A percentile compares a stretch with the other conserved stretches of the same genome.
These are phyloP conservation scores for Styela plicata DNA, from an alignment of 23 tunicate genomes.

Conservation along the genomic window DNA sequence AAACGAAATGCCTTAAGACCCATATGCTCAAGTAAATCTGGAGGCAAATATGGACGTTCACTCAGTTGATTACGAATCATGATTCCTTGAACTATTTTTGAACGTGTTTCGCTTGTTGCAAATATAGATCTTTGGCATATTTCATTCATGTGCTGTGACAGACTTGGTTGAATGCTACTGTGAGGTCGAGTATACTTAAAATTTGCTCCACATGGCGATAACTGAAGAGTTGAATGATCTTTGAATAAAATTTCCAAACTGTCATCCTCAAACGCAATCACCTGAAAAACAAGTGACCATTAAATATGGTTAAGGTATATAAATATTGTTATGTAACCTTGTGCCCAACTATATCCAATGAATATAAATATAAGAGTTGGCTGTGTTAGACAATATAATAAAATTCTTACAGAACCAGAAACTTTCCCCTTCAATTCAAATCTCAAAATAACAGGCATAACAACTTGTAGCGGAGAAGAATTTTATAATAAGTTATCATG, in stretches of 20 bases:
- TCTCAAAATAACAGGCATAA: no score
- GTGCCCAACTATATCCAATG: no score
- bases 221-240: constrained; percentile 48
- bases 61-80: constrained; percentile 52
- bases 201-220: constrained; percentile 83
- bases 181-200: constrained; percentile 42
- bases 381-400: no score
- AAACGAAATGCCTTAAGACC: constrained; percentile 34
- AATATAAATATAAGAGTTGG: no score
- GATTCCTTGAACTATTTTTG: constrained; percentile 42
- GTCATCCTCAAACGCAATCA: constrained; percentile 61
- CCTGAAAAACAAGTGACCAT: constrained; percentile 36
- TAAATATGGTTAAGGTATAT: no score
- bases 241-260: constrained; percentile 61
- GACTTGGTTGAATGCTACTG: neutral
- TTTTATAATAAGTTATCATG: no score
- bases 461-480: no score
- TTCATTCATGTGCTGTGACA: constrained; percentile 10
- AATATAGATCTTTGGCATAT: constrained; percentile 50
- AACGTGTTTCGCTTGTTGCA: constrained; percentile 81
- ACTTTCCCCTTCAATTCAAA: no score
- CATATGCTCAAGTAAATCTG: constrained; percentile 29
- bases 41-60: constrained; percentile 50
- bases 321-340: no score
- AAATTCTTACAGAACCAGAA: no score